Evolutionary conservation across 2,797 vertebrate species (phyloP), one percentile per base, ranked within the genome.

Genomic region (Coendou prehensilis): DNA sequence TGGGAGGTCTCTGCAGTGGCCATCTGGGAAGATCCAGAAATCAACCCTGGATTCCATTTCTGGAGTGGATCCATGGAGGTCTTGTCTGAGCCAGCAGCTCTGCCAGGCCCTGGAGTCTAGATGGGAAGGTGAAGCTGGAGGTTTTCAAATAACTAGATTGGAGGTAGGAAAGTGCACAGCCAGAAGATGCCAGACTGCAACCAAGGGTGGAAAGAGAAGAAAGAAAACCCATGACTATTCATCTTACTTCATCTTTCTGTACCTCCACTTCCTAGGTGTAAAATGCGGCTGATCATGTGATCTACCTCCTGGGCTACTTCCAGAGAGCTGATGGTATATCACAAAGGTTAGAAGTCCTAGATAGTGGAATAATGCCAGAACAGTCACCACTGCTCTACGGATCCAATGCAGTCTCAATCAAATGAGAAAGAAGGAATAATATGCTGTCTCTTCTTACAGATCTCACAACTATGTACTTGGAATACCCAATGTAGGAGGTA

Each of bases 41-140:
- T 41, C 79, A 22, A 11, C 0, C 33, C 9, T 14, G 87, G 37
- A 5, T 80, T 75, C 61, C 20, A 18, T 69, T 89, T 90, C 92
- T 85, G 82, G 57, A 11, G 52, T 3, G 87, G 89, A 93, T 91
- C 94, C 92, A 86, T 88, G 87, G 73, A 54, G 73, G 81, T n/a
- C 71, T 50, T 2, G 26, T 76, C 45, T n/a, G 9, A 57, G 78
- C 56, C 20, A 37, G 14, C 56, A 59, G 82, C 81, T 30, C 59
- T 22, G 20, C 26, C 17, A 0, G 26, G 59, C 37, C 81, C 28
- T 50, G 15, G 2, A 56, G 57, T n/a, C 79, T 63, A n/a, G 67
- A 57, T 18, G n/a, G 30, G 37, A 69, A 76, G 79, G 80, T 41
- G n/a, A 71, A 63, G 57, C 41, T 52, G 69, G n/a, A 82, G 78